Percentiles rank a stretch among this genome's conserved stretches.
Evolutionary conservation across 2,797 vertebrate genomes (phyloP).

Genomic region (Euphonia xanthogaster): DNA sequence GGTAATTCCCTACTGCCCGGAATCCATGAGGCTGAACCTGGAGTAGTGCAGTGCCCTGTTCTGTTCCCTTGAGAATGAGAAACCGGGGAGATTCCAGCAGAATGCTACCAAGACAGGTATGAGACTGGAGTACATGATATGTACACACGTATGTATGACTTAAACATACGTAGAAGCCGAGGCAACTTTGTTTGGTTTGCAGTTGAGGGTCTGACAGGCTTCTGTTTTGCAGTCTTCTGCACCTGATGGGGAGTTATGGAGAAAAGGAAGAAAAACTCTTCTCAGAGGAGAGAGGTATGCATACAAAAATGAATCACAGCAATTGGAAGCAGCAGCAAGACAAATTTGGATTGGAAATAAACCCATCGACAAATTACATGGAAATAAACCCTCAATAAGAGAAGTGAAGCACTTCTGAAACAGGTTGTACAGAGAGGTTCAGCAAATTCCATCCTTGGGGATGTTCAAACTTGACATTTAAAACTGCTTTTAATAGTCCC

Average conservation of each 20-base stretch:
- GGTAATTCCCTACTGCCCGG: background rate
- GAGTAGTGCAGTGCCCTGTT: background rate
- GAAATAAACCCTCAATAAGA: background rate
- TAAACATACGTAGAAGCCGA: fast-evolving
- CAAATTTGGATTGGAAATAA: background rate
- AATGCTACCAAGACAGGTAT: background rate
- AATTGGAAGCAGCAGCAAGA: background rate
- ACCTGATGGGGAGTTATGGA: background rate
- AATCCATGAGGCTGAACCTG: background rate
- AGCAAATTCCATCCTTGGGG: background rate
- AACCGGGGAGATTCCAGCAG: background rate
- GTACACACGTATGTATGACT: background rate
- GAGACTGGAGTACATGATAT: background rate
- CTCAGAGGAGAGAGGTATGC: background rate
- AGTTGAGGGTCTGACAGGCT: fast-evolving
- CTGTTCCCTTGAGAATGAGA: background rate
- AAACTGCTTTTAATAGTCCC: background rate
- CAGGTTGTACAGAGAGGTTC: background rate
- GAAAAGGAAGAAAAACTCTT: background rate
- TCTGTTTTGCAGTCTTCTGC: background rate
- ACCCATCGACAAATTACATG: too few relatives aligned
- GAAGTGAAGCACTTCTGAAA: background rate
- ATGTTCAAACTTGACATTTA: background rate
- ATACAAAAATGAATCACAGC: background rate
- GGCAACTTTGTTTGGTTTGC: background rate